Percentiles rank a stretch among this genome's conserved stretches.
Evolutionary conservation across 2,888 invertebrate species (phyloP).

Genomic region (Drosophila fungiperda): DNA sequence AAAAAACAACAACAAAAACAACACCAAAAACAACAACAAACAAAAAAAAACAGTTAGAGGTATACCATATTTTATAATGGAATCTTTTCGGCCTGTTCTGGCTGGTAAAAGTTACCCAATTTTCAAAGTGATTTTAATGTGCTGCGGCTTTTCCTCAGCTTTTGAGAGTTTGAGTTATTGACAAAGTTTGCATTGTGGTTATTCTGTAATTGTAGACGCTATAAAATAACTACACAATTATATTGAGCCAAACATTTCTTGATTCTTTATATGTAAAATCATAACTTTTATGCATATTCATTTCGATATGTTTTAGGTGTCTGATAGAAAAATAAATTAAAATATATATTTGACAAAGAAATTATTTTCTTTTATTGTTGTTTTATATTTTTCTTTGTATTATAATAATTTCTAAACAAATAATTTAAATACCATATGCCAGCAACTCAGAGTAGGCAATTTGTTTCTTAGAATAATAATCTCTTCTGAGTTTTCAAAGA

Average conservation of each 20-base stretch:
- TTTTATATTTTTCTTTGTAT: neutral
- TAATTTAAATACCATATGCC: neutral
- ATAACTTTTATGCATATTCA: neutral
- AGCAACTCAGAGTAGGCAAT: neutral
- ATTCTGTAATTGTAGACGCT: neutral
- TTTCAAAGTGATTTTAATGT: conserved; percentile 71
- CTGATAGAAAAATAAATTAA: neutral
- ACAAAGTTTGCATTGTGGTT: conserved; percentile 47
- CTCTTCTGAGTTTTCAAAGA: neutral
- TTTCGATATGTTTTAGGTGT: neutral
- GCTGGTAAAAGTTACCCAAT: conserved; percentile 28
- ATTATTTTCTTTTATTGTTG: no score
- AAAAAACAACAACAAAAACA: neutral
- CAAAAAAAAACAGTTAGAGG: conserved; percentile 21
- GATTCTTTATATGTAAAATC: neutral
- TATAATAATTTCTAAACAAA: neutral
- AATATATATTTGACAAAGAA: neutral
- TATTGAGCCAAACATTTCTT: neutral
- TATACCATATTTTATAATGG: conserved; percentile 41
- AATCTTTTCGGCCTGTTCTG: conserved; percentile 23
- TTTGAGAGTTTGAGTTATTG: conserved; percentile 65
- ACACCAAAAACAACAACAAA: neutral
- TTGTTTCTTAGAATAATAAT: neutral
- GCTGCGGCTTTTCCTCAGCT: conserved; percentile 34
- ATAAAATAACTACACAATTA: neutral